Base-by-base conservation (phyloP, 2,888 invertebrate genomes). In the Rhyacophila evoluta region DNA sequence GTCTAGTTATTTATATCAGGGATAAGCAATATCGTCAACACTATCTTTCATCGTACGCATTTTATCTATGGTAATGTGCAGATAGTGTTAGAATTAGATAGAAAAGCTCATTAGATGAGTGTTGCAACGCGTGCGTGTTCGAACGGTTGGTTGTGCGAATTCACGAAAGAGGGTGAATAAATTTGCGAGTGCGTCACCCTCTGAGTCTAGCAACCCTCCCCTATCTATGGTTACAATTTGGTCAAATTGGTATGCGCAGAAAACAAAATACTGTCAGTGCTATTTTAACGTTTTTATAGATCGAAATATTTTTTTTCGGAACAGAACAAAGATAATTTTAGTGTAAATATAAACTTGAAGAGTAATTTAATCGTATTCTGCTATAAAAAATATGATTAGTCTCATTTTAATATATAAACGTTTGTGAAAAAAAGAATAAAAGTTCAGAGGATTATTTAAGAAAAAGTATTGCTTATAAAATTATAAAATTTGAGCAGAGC, bases 91-190 rank as follows among this genome's bases (percentile, higher is more conserved):
- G 19, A 19, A 55, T 55, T 33, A 33, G 2, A 33, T 33, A 4
- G 25, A 10, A 19, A 12, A n/a, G 15, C 8, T 55, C 25, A 55
- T 55, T 55, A 10, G 19, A 19, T 55, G 55, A 55, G 55, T 55
- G 55, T 55, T 55, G 55, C 55, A 55, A 55, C 25, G 55, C 10
- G 19, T 10, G 25, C 55, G 55, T 55, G 15, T 12, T 8, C 8
- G 55, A 55, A 8, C 55, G 55, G 55, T 55, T 19, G 55, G 19
- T 19, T 19, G 15, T 12, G 55, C 55, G 55, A 55, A 10, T 55
- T 55, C 25, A 19, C 55, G 55, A 39, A 39, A 55, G 55, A 55
- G 55, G 55, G 55, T 55, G 55, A 55, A 55, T 55, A 55, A 25
- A 55, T 55, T 55, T 19, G 19, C 19, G 55, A 55, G 55, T 8